Conservation (phyloP, 2,113 vertebrate genomes). For the Holacanthus passer region DNA sequence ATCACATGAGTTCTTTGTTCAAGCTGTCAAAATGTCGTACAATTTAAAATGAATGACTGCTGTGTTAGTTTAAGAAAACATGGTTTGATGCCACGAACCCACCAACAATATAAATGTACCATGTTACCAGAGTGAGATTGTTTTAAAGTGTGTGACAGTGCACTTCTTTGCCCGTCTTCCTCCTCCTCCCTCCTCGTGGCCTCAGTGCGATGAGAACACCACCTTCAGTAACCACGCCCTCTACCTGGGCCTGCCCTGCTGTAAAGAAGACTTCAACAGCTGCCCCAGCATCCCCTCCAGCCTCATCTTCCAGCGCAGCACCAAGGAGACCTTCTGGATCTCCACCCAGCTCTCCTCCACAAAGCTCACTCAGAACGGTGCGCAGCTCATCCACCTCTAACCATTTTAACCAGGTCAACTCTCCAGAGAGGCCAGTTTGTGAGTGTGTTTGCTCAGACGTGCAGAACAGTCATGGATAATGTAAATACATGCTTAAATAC, state of each 20-base stretch:
- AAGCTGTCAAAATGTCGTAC: too few relatives aligned
- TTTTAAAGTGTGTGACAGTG: too few relatives aligned
- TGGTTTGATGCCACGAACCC: too few relatives aligned
- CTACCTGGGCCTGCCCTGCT: conserved; percentile 97
- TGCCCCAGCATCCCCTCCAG: conserved; percentile 94
- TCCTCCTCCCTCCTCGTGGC: fast-evolving
- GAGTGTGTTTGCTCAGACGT: not conserved
- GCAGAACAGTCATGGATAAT: not conserved
- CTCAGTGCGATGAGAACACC: conserved; percentile 96
- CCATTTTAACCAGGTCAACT: not conserved
- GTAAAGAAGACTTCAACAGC: conserved; percentile 95
- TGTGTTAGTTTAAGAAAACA: too few relatives aligned
- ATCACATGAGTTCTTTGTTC: too few relatives aligned
- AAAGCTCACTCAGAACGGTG: conserved; percentile 98
- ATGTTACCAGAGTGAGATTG: too few relatives aligned
- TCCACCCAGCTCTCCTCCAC: conserved; percentile 97
- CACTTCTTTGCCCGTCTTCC: not conserved
- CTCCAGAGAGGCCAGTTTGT: not conserved
- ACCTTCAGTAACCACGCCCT: conserved; percentile 96
- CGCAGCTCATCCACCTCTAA: too few relatives aligned
- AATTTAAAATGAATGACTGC: too few relatives aligned
- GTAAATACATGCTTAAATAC: not conserved
- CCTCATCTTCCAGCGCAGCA: conserved; percentile 97
- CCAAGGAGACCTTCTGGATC: conserved; percentile 96
- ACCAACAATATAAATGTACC: too few relatives aligned